phyloP scores from a whole-genome alignment of 2,113 vertebrate genomes.

The Ancistrus triradiatus region DNA sequence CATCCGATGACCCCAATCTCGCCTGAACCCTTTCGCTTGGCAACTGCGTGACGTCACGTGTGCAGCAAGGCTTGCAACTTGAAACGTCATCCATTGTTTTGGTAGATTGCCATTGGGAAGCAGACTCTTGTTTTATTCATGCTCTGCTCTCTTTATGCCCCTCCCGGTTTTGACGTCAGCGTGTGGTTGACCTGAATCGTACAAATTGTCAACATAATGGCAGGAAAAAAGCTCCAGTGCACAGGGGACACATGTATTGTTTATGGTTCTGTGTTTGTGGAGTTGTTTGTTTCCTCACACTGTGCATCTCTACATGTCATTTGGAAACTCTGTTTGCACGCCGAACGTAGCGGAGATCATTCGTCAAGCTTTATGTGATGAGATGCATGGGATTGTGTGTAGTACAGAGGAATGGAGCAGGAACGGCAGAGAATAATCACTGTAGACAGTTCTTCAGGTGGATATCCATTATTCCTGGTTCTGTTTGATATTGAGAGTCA shows the following conservation, averaged over 20 bases:
- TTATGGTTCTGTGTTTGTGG: no score
- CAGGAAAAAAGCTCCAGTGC: slow-evolving; percentile 1
- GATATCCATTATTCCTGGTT: neutral
- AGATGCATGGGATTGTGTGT: slow-evolving; percentile 2
- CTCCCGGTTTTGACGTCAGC: slow-evolving; percentile 20
- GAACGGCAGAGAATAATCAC: slow-evolving; percentile 1
- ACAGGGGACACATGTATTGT: no score
- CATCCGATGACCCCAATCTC: slow-evolving; percentile 38
- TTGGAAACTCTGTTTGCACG: slow-evolving; percentile 3
- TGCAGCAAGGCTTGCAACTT: slow-evolving; percentile 16
- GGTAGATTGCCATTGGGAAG: neutral
- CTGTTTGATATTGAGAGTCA: neutral
- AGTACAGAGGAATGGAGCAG: neutral
- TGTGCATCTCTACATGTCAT: neutral
- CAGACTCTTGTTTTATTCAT: neutral
- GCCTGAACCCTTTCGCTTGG: slow-evolving; percentile 31
- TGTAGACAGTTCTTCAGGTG: neutral
- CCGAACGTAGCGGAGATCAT: slow-evolving; percentile 1
- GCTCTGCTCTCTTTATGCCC: neutral
- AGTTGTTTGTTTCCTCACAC: neutral
- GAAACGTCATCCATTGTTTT: neutral
- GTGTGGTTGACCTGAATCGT: neutral
- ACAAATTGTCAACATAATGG: slow-evolving; percentile 2
- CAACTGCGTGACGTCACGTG: slow-evolving; percentile 26
- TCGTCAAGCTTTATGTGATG: neutral